Percentiles rank a stretch among this genome's conserved stretches.
Evolutionary conservation across 1,140 invertebrate species (phyloP).

Genomic region (Musca vetustissima): DNA sequence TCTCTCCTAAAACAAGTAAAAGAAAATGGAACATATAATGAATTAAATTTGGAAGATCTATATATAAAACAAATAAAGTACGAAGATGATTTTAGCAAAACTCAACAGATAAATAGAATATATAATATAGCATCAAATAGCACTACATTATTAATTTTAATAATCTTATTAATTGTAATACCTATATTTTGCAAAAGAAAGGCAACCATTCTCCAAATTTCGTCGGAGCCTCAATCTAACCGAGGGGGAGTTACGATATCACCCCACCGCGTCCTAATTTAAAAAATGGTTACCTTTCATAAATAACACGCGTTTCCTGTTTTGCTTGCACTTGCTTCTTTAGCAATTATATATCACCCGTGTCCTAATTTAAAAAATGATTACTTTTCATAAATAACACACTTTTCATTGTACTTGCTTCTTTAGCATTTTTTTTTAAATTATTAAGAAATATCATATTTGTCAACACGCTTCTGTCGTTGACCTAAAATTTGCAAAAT

Average conservation of each 20-base stretch:
- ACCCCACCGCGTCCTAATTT: no score
- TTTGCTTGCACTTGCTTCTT: no score
- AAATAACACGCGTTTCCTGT: no score
- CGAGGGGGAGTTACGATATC: not conserved
- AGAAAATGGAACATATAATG: not conserved
- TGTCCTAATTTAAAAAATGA: no score
- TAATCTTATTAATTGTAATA: not conserved
- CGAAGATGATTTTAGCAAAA: not conserved
- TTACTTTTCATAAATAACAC: no score
- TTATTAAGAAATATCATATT: no score
- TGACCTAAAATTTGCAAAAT: no score
- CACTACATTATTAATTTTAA: not conserved
- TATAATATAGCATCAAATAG: not conserved
- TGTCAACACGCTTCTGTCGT: no score
- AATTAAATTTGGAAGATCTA: not conserved
- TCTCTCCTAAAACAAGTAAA: not conserved
- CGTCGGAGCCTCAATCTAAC: constrained; percentile 13
- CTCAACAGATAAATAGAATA: not conserved
- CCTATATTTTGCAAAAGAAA: not conserved
- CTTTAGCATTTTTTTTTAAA: no score
- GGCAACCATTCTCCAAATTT: constrained; percentile 9
- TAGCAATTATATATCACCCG: no score
- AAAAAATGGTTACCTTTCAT: no score
- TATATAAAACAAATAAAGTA: constrained; percentile 2
- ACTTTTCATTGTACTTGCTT: no score